A percentile compares a stretch with the other conserved stretches of the same genome.
Evolutionary conservation across 1,140 invertebrate genomes (phyloP).

Genomic region (Heliconius hermathena): DNA sequence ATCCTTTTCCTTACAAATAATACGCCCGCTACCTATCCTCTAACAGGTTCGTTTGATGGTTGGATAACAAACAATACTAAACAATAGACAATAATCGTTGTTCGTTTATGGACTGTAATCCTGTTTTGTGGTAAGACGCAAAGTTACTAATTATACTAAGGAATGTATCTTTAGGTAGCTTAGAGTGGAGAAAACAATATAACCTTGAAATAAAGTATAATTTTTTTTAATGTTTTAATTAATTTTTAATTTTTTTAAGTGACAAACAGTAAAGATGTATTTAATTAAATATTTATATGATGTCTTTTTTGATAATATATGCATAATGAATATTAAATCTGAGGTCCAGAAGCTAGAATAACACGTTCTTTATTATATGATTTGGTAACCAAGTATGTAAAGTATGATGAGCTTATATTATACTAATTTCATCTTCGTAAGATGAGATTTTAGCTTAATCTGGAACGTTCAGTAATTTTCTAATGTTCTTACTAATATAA

Average conservation of each 20-base stretch:
- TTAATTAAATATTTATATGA: not conserved
- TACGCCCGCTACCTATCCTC: slow-evolving; percentile 31
- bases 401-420: not conserved
- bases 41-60: slow-evolving; percentile 30
- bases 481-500: not conserved
- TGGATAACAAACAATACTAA: slow-evolving; percentile 50
- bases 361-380: not conserved
- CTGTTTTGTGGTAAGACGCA: slow-evolving; percentile 37
- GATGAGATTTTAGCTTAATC: not conserved
- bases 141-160: slow-evolving; percentile 49
- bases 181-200: slow-evolving; percentile 26
- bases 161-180: slow-evolving; percentile 30
- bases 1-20: slow-evolving; percentile 59
- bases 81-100: slow-evolving; percentile 60
- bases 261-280: not conserved
- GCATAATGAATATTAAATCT: not conserved
- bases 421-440: not conserved
- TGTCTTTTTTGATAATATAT: not conserved
- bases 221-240: not conserved
- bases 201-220: not conserved
- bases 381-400: too few species aligned
- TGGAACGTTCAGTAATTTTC: not conserved
- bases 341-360: not conserved
- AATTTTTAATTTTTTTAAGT: not conserved
- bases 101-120: slow-evolving; percentile 44